Evolutionary conservation across 2,113 vertebrate genomes (phyloP), one percentile per base, ranked within the genome.

Genomic region (Sylvilagus bachmani): DNA sequence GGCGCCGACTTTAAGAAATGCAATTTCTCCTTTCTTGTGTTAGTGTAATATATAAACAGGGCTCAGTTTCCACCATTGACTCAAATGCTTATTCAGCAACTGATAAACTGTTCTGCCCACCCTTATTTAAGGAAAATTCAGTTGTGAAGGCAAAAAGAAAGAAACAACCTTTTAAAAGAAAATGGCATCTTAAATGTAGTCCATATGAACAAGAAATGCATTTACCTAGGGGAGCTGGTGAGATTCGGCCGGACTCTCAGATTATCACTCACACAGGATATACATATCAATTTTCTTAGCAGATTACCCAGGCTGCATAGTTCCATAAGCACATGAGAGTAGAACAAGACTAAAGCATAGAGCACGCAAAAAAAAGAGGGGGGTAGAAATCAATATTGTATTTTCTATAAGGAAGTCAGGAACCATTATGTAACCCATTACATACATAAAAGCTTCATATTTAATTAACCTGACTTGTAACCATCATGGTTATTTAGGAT

Each of bases 281-380:
- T 73, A 91, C 44, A 78, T 25, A 75, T 93, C 29, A 33, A 86
- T 97, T 97, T 97, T 96, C 93, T 88, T 97, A 95, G 69, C 97
- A 97, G 97, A 97, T 97, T 90, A 16, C 16, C 58, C 70, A 49
- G 31, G 88, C 74, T 92, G 74, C 69, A 82, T 94, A 95, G 96
- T 97, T 97, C 29, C 97, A 93, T 97, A 97, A 79, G 49, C 22
- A 38, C 31, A 81, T 90, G 85, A 93, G 94, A 91, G 70, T 84
- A 69, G 88, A 83, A 73, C 55, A 62, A 93, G 16, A 92, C 88
- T 90, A 82, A 86, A 78, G 67, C 66, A 49, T 9, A 67, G 49
- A 5, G 29, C 44, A 96, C 38, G 33, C 25, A 51, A 86, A 66
- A 66, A 81, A 66, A 62, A 78, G 75, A n/a, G 31, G 25, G 75